Base-by-base conservation (phyloP, 2,797 vertebrate genomes). In the Typhlichthys subterraneus region DNA sequence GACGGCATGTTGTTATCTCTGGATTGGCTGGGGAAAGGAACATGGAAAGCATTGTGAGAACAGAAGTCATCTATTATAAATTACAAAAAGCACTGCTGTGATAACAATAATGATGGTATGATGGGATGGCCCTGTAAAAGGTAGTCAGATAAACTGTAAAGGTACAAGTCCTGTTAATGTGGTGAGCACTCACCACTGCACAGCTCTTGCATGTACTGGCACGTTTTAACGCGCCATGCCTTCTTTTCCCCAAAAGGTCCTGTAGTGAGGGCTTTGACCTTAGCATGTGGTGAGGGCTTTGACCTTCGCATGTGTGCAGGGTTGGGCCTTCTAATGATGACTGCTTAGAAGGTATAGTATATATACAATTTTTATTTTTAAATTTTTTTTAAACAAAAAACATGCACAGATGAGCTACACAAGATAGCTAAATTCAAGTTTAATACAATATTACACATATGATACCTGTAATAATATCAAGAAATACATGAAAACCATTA, bases 1-100 rank as follows among this genome's bases (percentile, higher is more conserved):
- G 87, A 72, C 2, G 91, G 82, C 93, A 95, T 95, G 75, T 69
- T 87, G 67, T 58, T 46, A 56, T 73, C 71, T 59, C 45, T 55
- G 49, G 62, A 81, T 83, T 72, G 10, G 12, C 46, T 59, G 51
- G 42, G 45, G 63, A 23, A 81, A 70, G 33, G 80, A 33, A 4
- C 23, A 51, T 50, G 29, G 73, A 72, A 80, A 17, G 63, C 10
- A 59, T 33, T 61, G 12, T 49, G 23, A 81, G n/a, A 59, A 14
- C 70, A 51, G 45, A 54, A 76, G 56, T 42, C 29, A 70, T 46
- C 4, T 33, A n/a, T 2, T 29, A 29, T 29, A 4, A 29, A 70
- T 13, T 69, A 75, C 61, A 53, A 4, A 76, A 61, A 70, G 46
- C 2, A 60, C 58, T 12, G 5, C 5, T 17, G 56, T 11, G 33